Evolutionary conservation across 2,113 vertebrate genomes (phyloP).

Genomic region (Aramus guarauna): DNA sequence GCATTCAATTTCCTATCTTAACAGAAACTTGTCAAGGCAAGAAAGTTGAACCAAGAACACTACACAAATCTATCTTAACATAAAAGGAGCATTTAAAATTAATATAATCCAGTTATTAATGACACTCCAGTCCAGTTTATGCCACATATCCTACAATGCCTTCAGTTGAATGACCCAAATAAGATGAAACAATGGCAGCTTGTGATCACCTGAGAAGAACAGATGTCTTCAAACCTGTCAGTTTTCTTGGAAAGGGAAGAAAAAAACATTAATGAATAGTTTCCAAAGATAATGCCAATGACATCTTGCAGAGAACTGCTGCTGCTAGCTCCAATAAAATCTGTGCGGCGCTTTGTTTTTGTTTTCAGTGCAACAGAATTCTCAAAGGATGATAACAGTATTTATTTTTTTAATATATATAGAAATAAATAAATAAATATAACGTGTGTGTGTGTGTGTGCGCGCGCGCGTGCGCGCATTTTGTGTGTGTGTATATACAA

Average conservation of each 20-base stretch:
- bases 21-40: neutral
- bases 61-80: neutral
- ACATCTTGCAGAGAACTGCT: neutral
- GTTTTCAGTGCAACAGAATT: neutral
- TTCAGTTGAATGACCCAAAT: neutral
- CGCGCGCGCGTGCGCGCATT: too few species aligned
- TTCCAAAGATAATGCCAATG: neutral
- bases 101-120: neutral
- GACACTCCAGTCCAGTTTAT: neutral
- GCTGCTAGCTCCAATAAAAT: neutral
- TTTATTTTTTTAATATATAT: neutral
- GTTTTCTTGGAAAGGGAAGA: neutral
- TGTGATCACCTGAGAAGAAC: neutral
- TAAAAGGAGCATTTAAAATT: neutral
- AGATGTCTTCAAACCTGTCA: neutral
- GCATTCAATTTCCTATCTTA: neutral
- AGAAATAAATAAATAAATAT: too few species aligned
- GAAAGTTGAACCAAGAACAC: neutral
- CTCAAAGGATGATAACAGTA: neutral
- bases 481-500: neutral
- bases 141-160: neutral
- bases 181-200: neutral
- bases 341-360: neutral
- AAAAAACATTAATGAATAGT: neutral
- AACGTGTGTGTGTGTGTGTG: too few species aligned